Evolutionary conservation across 2,888 invertebrate species (phyloP).

Genomic region (Seira musarum): DNA sequence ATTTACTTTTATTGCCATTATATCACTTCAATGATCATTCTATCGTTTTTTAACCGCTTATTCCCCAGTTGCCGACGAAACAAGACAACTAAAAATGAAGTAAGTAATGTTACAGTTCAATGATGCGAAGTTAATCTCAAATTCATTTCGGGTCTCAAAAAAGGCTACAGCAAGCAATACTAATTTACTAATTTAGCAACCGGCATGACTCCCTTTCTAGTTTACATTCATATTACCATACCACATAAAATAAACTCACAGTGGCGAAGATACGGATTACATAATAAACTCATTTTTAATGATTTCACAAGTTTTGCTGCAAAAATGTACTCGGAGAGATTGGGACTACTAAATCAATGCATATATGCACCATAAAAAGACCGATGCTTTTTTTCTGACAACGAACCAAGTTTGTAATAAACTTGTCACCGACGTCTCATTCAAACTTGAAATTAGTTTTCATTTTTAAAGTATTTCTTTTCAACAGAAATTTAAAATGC

Average conservation of each 20-base stretch:
- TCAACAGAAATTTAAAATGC: too few species aligned
- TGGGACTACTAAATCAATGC: too few species aligned
- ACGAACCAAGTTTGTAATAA: too few species aligned
- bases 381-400: too few species aligned
- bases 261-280: background rate
- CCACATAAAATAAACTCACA: background rate
- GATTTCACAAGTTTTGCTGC: background rate
- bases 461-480: background rate
- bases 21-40: background rate
- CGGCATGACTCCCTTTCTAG: background rate
- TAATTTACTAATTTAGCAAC: background rate
- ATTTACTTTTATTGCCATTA: background rate
- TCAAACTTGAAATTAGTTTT: constrained; percentile 12
- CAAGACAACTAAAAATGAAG: background rate
- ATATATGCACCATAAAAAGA: background rate
- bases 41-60: background rate
- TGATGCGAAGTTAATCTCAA: background rate
- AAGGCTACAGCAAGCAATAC: background rate
- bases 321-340: background rate
- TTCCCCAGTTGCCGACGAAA: background rate
- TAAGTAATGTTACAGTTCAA: background rate
- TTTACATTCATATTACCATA: background rate
- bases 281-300: constrained; percentile 3
- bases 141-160: background rate
- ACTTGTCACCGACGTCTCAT: background rate